These are phyloP conservation scores for Battus philenor DNA, from an alignment of 1,140 invertebrate genomes.

Conservation along the genomic window DNA sequence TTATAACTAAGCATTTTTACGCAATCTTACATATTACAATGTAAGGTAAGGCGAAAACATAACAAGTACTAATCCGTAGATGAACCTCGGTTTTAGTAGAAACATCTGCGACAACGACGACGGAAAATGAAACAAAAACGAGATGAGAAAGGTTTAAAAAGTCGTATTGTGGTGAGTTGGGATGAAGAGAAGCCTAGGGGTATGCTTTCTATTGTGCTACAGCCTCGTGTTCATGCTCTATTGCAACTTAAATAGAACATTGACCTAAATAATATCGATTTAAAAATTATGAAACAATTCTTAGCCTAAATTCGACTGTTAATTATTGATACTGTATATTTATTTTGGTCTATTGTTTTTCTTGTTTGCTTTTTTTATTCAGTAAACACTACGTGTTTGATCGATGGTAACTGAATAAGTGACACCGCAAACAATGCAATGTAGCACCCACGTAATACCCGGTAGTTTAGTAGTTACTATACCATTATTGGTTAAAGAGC, in stretches of 20 bases:
- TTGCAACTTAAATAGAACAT: slow-evolving; percentile 16
- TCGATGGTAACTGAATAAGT: no score
- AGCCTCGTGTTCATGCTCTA: slow-evolving; percentile 19
- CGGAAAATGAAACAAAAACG: slow-evolving; percentile 59
- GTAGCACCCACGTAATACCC: no score
- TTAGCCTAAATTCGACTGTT: no score
- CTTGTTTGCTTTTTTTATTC: no score
- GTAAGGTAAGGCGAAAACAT: slow-evolving; percentile 51
- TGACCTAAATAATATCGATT: slow-evolving; percentile 19
- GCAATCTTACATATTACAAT: slow-evolving; percentile 28
- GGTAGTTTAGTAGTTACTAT: no score
- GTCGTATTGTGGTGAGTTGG: slow-evolving; percentile 59
- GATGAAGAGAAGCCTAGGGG: slow-evolving; percentile 27
- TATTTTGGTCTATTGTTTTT: no score
- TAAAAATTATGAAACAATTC: no score
- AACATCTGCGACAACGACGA: slow-evolving; percentile 54
- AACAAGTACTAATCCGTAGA: slow-evolving; percentile 61
- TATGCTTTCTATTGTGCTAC: slow-evolving; percentile 25
- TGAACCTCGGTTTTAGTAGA: slow-evolving; percentile 48
- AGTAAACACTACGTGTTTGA: no score
- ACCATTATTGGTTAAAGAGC: no score
- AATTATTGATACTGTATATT: no score
- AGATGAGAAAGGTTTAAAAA: slow-evolving; percentile 66
- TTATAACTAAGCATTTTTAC: slow-evolving; percentile 22
- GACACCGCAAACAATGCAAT: no score